A percentile compares a stretch with the other conserved stretches of the same genome.
Evolutionary conservation across 35 echinoderm and acorn worm genomes (phyloP).

Genomic region (Anneissia japonica): DNA sequence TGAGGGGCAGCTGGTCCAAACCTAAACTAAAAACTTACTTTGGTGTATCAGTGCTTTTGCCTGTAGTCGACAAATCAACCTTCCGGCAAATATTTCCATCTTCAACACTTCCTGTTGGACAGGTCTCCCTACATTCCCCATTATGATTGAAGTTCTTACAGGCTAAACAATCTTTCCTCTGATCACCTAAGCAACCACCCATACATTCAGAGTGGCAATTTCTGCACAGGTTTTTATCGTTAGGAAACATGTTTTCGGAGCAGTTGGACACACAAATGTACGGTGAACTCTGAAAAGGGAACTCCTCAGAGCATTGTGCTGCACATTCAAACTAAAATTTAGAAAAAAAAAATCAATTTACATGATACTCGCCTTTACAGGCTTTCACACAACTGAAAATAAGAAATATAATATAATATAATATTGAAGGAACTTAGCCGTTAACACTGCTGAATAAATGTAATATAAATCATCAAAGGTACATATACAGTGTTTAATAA

Average conservation of each 20-base stretch:
- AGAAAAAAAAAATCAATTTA: no score
- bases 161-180: slow-evolving; percentile 36
- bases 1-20: no score
- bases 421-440: no score
- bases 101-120: background rate
- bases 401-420: no score
- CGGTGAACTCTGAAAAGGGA: background rate
- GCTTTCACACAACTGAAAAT: no score
- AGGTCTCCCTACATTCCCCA: slow-evolving; percentile 24
- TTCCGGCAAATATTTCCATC: background rate
- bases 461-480: no score
- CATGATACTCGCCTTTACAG: no score
- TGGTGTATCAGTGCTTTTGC: background rate
- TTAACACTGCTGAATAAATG: no score
- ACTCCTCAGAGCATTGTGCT: slow-evolving; percentile 11
- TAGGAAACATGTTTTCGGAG: background rate
- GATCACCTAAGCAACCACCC: slow-evolving; percentile 64
- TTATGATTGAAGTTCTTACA: slow-evolving; percentile 55
- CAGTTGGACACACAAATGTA: slow-evolving; percentile 1
- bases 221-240: slow-evolving; percentile 17
- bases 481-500: no score
- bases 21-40: background rate
- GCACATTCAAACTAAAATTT: slow-evolving; percentile 35
- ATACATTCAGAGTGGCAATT: slow-evolving; percentile 60
- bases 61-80: background rate